Evolutionary conservation across 2,888 invertebrate genomes (phyloP), one percentile per base, ranked within the genome.

Genomic region (Geophilus truncorum): DNA sequence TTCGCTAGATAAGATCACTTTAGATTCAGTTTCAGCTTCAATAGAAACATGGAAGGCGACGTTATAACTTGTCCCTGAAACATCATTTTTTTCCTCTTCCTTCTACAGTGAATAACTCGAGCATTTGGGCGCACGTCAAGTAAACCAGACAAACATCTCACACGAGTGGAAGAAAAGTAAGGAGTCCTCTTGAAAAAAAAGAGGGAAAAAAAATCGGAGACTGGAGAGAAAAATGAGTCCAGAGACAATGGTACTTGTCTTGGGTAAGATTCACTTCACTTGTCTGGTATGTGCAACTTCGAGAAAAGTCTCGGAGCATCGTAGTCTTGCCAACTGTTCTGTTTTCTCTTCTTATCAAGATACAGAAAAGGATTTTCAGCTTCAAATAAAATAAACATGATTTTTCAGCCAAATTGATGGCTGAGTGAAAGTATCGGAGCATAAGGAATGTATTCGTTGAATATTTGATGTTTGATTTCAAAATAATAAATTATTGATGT

Each of bases 11-110:
- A 70, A 70, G 70, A 70, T 70, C 70, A 70, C 70, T 70, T 70
- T 70, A 70, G 70, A 70, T 70, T 70, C 70, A 70, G 70, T 70
- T 51, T 70, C 70, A 70, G 70, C 70, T n/a, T 70, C 70, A 70
- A 70, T 70, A 51, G 51, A 51, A 51, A 70, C 70, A 70, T 70
- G 70, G 70, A 45, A 51, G 70, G 23, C 70, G 10, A 28, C 28
- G 25, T 70, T 25, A 70, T 70, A 70, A 70, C 70, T 70, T 25
- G 70, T 70, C 70, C 70, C 28, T 70, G 12, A 25, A 25, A 70
- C 12, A 70, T 12, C 70, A 70, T 23, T 51, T 51, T 18, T 51
- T 18, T n/a, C 18, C 18, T n/a, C 18, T 40, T 51, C 51, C 51
- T 51, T 9, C 18, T 3, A 5, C 10, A 70, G 70, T 70, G 70